Evolutionary conservation across 2,797 vertebrate species (phyloP).

Genomic region (Artibeus lituratus): DNA sequence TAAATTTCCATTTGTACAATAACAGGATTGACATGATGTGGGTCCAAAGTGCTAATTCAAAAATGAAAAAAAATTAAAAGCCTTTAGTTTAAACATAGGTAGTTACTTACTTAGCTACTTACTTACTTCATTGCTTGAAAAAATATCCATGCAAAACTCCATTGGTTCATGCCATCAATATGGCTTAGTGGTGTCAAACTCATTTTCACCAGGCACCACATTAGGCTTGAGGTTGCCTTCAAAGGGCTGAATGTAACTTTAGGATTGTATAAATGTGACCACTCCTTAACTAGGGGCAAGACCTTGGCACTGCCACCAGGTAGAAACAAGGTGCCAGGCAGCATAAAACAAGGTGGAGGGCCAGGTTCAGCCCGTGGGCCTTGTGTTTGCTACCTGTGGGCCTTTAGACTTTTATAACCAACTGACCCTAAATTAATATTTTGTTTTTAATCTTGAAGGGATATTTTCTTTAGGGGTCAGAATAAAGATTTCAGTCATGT

Average conservation of each 20-base stretch:
- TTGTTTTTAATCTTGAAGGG: neutral
- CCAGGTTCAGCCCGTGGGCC: no score
- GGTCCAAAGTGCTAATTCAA: neutral
- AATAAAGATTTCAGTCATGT: neutral
- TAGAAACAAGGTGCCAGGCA: no score
- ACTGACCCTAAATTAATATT: neutral
- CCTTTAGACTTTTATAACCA: neutral
- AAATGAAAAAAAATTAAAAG: neutral
- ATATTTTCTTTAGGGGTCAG: neutral
- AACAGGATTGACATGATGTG: constrained; percentile 33
- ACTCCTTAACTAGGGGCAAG: no score
- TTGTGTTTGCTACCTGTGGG: no score
- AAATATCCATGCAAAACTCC: constrained; percentile 36
- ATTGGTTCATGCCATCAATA: neutral
- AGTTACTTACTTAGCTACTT: neutral
- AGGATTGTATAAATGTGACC: no score
- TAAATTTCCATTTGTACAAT: constrained; percentile 69
- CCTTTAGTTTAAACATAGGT: neutral
- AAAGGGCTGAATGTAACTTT: no score
- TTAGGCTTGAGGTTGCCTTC: no score
- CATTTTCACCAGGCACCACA: no score
- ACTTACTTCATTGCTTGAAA: constrained; percentile 15
- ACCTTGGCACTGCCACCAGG: no score
- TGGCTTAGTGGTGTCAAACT: neutral
- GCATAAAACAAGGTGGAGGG: no score